Evolutionary conservation across 2,888 invertebrate genomes (phyloP), one percentile per base, ranked within the genome.

Genomic region (Leptopterna dolabrata): DNA sequence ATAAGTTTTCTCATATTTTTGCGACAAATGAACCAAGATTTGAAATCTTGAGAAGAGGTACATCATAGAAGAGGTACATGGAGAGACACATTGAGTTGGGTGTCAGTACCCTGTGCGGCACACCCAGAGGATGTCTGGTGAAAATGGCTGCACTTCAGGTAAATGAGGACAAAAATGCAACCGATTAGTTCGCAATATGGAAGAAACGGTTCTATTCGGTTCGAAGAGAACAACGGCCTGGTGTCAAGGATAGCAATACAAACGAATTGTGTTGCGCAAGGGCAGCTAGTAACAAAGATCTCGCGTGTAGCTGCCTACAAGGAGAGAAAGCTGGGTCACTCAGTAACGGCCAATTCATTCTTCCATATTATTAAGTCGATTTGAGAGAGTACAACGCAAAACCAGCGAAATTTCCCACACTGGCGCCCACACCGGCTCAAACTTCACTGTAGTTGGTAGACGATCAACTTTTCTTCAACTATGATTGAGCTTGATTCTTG

Each of bases 191-290:
- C 55, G n/a, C 24, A 63, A 27, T 63, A 63, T 63, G 63, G 24
- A 63, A 63, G 63, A 78, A 71, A 78, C 27, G 13, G 43, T 78
- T 45, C 6, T 19, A 45, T 45, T 45, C 24, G 78, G 24, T 70
- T 83, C 70, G 16, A 29, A 83, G 55, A 70, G 83, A 83, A 83
- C 83, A 83, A 83, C 83, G 36, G 83, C 13, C 63, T 11, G 45
- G 70, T 16, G 30, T 83, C 83, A 83, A 83, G 83, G 83, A 63
- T 83, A 36, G 41, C 83, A 27, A 63, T 63, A 63, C 63, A 63
- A 83, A 83, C 83, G 83, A 83, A 83, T 83, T 43, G 83, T 27
- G 70, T 83, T 83, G 83, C 83, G 83, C 83, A 83, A 83, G 83
- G 11, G 63, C 70, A 83, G 70, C 55, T 70, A 83, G 63, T 70